A percentile compares a stretch with the other conserved stretches of the same genome.
Conservation (phyloP, 2,797 vertebrate species). For the Sebastes minor region DNA sequence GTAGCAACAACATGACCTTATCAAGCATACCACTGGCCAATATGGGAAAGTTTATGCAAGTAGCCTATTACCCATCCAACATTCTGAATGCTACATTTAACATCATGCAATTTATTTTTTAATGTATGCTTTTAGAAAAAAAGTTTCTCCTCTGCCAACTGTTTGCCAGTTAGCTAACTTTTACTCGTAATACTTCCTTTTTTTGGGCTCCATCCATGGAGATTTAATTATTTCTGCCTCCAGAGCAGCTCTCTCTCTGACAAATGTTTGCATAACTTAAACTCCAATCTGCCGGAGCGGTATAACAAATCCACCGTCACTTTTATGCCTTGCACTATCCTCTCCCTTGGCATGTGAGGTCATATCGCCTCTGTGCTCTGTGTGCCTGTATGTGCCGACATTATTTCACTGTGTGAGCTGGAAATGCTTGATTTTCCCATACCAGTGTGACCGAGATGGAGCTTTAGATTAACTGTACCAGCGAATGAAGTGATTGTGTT, state of each 20-base stretch:
- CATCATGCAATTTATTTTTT: background rate
- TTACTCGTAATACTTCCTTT: slow-evolving; percentile 4
- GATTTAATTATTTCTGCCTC: slow-evolving; percentile 45
- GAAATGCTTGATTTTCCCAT: slow-evolving; percentile 25
- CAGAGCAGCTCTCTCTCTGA: slow-evolving; percentile 16
- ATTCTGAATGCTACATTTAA: background rate
- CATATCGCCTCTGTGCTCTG: background rate
- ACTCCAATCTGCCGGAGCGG: background rate
- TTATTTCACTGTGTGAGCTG: slow-evolving; percentile 46
- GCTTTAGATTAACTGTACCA: slow-evolving; percentile 30
- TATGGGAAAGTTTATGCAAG: background rate
- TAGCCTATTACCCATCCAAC: background rate
- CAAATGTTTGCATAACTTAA: slow-evolving; percentile 33
- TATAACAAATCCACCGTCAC: background rate
- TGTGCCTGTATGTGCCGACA: background rate
- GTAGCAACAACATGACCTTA: background rate
- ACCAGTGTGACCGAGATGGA: slow-evolving; percentile 15
- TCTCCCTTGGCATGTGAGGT: slow-evolving; percentile 1
- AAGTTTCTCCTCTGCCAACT: background rate
- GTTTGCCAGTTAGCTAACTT: background rate
- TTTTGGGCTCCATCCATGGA: background rate
- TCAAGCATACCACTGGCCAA: background rate
- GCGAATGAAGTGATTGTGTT: slow-evolving; percentile 39
- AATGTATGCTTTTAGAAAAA: slow-evolving; percentile 25
- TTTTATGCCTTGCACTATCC: background rate